Conservation (phyloP, 92 coral and sea anemone genomes). For the Palythoa heliodiscus region DNA sequence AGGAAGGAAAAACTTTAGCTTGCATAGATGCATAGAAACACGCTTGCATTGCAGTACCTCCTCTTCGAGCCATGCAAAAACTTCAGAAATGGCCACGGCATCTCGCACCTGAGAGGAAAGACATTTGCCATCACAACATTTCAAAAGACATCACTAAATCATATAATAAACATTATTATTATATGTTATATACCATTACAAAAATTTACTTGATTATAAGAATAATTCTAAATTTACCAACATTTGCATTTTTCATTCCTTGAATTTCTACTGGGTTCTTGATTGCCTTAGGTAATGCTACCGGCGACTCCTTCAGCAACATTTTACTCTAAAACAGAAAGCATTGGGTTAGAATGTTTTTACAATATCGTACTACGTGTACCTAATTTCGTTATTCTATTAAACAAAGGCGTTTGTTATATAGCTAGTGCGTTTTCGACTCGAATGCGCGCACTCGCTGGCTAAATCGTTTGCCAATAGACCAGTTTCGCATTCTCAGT, state of each 20-base stretch:
- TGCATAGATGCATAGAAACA: no score
- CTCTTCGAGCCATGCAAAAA: conserved; percentile 82
- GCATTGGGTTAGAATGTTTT: no score
- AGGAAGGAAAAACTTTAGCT: neutral
- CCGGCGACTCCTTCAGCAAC: conserved; percentile 77
- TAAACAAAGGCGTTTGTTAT: no score
- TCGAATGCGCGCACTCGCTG: no score
- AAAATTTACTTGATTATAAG: neutral
- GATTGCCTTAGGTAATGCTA: conserved; percentile 85
- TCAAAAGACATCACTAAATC: neutral
- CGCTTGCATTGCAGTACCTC: conserved; percentile 33
- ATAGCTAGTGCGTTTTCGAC: no score
- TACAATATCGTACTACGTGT: no score
- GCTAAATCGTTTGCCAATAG: no score
- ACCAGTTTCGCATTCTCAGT: no score
- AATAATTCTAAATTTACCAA: conserved; percentile 40
- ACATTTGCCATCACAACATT: no score
- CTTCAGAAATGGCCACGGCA: conserved; percentile 82
- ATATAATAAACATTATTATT: no score
- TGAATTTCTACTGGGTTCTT: conserved; percentile 83
- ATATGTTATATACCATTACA: neutral
- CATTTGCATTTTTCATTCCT: conserved; percentile 95
- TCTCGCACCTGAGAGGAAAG: conserved; percentile 64
- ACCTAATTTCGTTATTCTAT: no score
- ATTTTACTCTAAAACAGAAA: conserved; percentile 44